Conservation (phyloP, 2,797 vertebrate species). For the Steatocranus sp. region DNA sequence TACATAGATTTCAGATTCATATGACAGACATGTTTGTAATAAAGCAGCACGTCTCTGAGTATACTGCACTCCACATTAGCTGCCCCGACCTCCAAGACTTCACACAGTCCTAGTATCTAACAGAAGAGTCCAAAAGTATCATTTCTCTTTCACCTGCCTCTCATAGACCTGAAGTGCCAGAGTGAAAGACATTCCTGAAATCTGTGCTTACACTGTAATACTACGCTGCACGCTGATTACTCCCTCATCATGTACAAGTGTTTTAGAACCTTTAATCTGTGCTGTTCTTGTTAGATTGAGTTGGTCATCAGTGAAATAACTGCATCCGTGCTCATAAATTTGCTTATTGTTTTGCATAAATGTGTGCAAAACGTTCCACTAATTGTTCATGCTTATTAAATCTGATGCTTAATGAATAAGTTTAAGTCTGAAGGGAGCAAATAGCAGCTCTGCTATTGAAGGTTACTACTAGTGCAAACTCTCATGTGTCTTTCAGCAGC, state of each 20-base stretch:
- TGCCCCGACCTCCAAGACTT: not conserved
- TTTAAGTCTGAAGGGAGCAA: not conserved
- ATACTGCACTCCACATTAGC: not conserved
- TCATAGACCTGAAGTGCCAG: not conserved
- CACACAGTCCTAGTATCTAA: not conserved
- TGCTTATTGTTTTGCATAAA: not conserved
- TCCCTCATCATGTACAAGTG: not conserved
- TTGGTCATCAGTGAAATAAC: not conserved
- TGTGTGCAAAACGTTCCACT: not conserved
- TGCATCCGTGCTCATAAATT: not conserved
- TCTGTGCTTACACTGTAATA: not conserved
- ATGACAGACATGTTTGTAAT: not conserved
- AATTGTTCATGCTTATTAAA: not conserved
- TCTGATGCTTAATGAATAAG: not conserved
- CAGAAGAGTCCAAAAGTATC: accelerated
- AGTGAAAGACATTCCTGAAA: not conserved
- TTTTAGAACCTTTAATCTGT: not conserved
- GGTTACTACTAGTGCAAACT: not conserved
- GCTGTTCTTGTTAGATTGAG: not conserved
- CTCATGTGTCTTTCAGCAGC: not conserved
- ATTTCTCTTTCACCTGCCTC: not conserved
- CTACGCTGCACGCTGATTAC: not conserved
- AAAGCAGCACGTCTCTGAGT: not conserved
- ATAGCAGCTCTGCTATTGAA: not conserved
- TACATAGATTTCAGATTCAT: not conserved